A percentile compares a stretch with the other conserved stretches of the same genome.
Conservation (phyloP, 2,888 invertebrate species). For the Rosalia funebris region DNA sequence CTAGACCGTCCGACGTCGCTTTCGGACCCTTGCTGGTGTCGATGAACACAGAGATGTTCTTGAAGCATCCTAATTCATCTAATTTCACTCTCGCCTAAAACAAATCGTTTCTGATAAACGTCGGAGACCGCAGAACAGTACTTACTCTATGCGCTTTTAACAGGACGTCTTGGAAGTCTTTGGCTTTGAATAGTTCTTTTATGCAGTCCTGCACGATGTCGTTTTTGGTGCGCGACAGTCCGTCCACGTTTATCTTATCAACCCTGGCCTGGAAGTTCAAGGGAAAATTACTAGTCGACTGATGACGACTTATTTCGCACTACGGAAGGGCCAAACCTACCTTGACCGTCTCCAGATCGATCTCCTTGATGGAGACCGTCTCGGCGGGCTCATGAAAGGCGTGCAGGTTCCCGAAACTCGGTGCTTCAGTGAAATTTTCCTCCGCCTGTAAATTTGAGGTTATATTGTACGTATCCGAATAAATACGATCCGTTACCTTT, state of each 20-base stretch:
- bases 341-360: slow-evolving; percentile 67
- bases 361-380: slow-evolving; percentile 57
- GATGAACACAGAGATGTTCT: slow-evolving; percentile 84
- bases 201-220: slow-evolving; percentile 86
- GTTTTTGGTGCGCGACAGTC: slow-evolving; percentile 86
- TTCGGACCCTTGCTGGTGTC: slow-evolving; percentile 85
- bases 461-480: slow-evolving; percentile 36
- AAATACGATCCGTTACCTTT: slow-evolving; percentile 56
- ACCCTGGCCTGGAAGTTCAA: slow-evolving; percentile 75
- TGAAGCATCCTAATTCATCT: slow-evolving; percentile 88
- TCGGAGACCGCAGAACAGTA: neutral
- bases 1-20: slow-evolving; percentile 82
- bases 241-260: slow-evolving; percentile 86
- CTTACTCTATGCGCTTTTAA: slow-evolving; percentile 72
- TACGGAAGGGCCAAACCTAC: slow-evolving; percentile 42
- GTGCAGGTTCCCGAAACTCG: slow-evolving; percentile 36
- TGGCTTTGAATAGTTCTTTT: slow-evolving; percentile 82
- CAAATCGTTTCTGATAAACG: neutral
- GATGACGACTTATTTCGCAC: slow-evolving; percentile 6
- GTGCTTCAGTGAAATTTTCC: slow-evolving; percentile 42
- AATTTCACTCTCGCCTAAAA: slow-evolving; percentile 77
- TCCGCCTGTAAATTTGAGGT: slow-evolving; percentile 48
- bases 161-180: slow-evolving; percentile 87
- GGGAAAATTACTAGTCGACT: neutral
- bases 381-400: slow-evolving; percentile 37